phyloP scores from a whole-genome alignment of 1,140 invertebrate genomes.

The Drosophila bocqueti region DNA sequence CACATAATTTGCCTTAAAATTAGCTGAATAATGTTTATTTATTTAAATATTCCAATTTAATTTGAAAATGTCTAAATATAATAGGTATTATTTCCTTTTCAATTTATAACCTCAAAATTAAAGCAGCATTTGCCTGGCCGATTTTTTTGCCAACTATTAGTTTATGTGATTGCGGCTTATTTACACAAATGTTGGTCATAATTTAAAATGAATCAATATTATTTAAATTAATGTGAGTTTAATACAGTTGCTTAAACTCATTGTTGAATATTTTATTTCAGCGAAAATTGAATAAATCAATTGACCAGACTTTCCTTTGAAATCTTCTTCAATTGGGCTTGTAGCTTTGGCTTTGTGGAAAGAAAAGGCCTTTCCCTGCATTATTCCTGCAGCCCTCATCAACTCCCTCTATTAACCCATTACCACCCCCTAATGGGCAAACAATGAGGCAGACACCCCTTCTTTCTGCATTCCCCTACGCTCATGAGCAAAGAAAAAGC shows the following conservation, averaged over 20 bases:
- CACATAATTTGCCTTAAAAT: neutral
- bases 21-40: neutral
- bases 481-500: slow-evolving; percentile 71
- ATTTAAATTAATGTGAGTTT: neutral
- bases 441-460: slow-evolving; percentile 40
- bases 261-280: neutral
- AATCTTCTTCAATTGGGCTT: neutral
- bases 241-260: neutral
- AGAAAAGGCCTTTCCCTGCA: slow-evolving; percentile 2
- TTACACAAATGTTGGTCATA: slow-evolving; percentile 1
- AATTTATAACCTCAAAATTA: too few relatives aligned
- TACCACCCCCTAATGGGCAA: slow-evolving; percentile 42
- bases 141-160: neutral
- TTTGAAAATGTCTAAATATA: neutral
- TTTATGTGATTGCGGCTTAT: neutral
- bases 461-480: slow-evolving; percentile 3
- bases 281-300: neutral
- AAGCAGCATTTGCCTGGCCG: neutral
- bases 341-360: neutral
- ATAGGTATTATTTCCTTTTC: too few relatives aligned
- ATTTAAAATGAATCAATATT: slow-evolving; percentile 20
- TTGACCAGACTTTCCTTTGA: neutral
- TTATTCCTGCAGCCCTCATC: neutral
- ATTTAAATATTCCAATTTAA: too few relatives aligned
- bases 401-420: neutral